Evolutionary conservation across 2,888 invertebrate species (phyloP).

Genomic region (Phrixothrix hirtus): DNA sequence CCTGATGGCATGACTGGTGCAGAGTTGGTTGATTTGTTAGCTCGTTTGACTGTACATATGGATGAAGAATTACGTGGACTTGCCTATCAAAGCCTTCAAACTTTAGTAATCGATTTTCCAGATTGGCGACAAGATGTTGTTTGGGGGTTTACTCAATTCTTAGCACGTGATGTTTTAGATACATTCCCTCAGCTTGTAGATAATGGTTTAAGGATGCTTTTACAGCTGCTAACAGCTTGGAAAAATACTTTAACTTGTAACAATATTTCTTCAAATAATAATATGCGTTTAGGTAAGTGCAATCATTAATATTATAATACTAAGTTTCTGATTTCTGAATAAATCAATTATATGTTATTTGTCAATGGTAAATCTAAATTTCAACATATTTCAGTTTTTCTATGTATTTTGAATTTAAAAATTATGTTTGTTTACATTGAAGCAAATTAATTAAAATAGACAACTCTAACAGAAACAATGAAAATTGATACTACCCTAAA

Average conservation of each 20-base stretch:
- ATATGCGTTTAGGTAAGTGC: conserved; percentile 43
- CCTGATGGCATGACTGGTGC: conserved; percentile 96
- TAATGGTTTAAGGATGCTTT: conserved; percentile 88
- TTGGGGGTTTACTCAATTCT: conserved; percentile 91
- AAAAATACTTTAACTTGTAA: conserved; percentile 70
- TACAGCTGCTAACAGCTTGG: conserved; percentile 92
- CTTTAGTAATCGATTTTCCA: conserved; percentile 92
- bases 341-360: too few species aligned
- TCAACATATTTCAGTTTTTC: too few species aligned
- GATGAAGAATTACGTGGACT: conserved; percentile 95
- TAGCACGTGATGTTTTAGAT: conserved; percentile 89
- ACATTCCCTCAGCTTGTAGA: conserved; percentile 89
- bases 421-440: too few species aligned
- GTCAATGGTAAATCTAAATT: too few species aligned
- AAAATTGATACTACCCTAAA: too few species aligned
- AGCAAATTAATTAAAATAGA: too few species aligned
- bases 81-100: conserved; percentile 94
- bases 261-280: conserved; percentile 38
- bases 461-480: too few species aligned
- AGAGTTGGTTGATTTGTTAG: conserved; percentile 92
- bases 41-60: conserved; percentile 95
- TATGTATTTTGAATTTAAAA: too few species aligned
- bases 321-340: too few species aligned
- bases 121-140: conserved; percentile 98
- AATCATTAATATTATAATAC: conserved; percentile 28